Conservation (phyloP, 2,888 invertebrate species). For the Rotaria macrura region DNA sequence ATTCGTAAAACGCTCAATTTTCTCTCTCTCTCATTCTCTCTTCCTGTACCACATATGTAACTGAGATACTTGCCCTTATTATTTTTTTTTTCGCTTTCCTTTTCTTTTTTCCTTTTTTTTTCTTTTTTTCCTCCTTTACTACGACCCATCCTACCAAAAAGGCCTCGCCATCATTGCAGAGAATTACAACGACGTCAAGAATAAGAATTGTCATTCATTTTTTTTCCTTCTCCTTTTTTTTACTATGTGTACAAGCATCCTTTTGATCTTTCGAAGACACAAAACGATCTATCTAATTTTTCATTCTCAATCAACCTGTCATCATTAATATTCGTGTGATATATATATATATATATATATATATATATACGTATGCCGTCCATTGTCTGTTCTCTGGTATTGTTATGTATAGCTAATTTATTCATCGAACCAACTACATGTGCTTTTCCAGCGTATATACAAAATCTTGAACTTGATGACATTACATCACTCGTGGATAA, state of each 20-base stretch:
- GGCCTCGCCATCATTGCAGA: background rate
- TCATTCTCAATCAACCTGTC: background rate
- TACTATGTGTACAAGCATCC: background rate
- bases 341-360: too few species aligned
- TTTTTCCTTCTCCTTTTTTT: background rate
- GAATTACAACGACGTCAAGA: background rate
- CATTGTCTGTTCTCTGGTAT: background rate
- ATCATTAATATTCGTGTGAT: background rate
- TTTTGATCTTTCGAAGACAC: background rate
- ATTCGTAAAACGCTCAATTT: background rate
- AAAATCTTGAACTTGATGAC: slow-evolving; percentile 4
- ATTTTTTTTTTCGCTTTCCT: background rate
- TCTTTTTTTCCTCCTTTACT: background rate
- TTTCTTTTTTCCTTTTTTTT: background rate
- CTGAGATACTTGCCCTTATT: background rate
- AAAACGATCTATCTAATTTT: background rate
- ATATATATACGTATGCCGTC: too few species aligned
- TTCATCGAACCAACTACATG: background rate
- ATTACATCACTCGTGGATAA: background rate
- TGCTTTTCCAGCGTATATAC: background rate
- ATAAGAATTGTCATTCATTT: background rate
- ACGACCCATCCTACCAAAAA: background rate
- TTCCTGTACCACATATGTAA: background rate
- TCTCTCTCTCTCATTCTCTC: background rate
- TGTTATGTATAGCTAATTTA: background rate